These are phyloP conservation scores for Solea senegalensis DNA, from an alignment of 2,113 vertebrate genomes.

Conservation along the genomic window DNA sequence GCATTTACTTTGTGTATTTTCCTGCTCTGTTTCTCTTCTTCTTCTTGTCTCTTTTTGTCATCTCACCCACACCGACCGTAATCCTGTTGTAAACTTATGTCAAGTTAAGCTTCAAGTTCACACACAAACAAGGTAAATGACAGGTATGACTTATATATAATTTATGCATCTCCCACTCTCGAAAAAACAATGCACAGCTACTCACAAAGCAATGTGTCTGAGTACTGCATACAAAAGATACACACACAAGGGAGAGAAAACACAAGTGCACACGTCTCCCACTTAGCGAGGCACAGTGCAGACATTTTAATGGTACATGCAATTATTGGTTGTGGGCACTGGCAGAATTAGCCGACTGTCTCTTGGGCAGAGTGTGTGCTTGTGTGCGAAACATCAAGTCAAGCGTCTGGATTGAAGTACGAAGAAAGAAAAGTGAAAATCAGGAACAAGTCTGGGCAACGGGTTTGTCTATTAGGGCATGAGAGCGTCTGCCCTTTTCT, in stretches of 20 bases:
- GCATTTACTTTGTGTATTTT: constrained; percentile 20
- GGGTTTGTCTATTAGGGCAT: background rate
- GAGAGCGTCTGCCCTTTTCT: background rate
- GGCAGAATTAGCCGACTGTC: constrained; percentile 13
- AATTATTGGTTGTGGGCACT: constrained; percentile 27
- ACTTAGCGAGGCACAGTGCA: constrained; percentile 6
- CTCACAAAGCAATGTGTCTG: too few relatives aligned
- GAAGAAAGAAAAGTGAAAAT: background rate
- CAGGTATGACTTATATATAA: background rate
- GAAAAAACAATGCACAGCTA: too few relatives aligned
- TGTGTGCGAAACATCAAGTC: background rate
- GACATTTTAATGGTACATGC: constrained; percentile 19
- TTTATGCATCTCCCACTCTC: too few relatives aligned
- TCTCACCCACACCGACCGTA: constrained; percentile 1
- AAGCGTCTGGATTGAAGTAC: too few relatives aligned
- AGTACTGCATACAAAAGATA: background rate
- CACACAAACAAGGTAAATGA: background rate
- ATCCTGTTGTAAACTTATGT: background rate
- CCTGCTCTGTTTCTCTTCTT: too few relatives aligned
- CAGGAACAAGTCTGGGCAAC: background rate
- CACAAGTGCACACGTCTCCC: background rate
- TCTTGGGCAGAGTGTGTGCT: background rate
- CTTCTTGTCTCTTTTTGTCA: background rate
- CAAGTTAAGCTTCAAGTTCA: background rate
- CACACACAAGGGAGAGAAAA: background rate